Conservation (phyloP, 2,113 vertebrate genomes). For the Mola mola region DNA sequence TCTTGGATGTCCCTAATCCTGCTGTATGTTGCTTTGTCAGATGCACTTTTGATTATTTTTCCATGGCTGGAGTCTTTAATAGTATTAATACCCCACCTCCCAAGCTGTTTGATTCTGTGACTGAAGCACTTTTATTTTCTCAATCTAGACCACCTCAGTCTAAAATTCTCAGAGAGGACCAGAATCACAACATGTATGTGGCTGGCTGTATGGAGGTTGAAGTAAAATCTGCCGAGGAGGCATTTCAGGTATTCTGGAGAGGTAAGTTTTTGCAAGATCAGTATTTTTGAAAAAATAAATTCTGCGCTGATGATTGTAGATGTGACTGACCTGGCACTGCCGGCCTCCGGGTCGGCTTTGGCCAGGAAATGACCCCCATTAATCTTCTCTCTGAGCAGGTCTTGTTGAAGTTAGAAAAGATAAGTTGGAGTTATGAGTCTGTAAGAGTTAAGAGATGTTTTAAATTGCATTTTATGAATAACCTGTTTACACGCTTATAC, state of each 20-base stretch:
- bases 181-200: slow-evolving; percentile 98
- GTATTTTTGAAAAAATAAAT: not conserved
- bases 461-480: not conserved
- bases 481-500: not conserved
- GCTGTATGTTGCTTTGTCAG: slow-evolving; percentile 24
- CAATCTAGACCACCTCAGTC: slow-evolving; percentile 92
- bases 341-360: slow-evolving; percentile 69
- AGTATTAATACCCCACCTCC: not conserved
- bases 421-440: not conserved
- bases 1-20: slow-evolving; percentile 14
- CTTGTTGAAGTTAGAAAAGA: not conserved
- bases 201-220: slow-evolving; percentile 93
- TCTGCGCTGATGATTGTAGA: slow-evolving; percentile 77
- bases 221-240: slow-evolving; percentile 95
- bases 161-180: slow-evolving; percentile 92
- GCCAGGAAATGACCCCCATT: slow-evolving; percentile 74
- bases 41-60: slow-evolving; percentile 7
- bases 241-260: slow-evolving; percentile 96
- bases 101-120: not conserved
- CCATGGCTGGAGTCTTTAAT: slow-evolving; percentile 24
- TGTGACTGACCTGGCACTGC: slow-evolving; percentile 81
- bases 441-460: not conserved
- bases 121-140: slow-evolving; percentile 14
- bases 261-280: slow-evolving; percentile 80
- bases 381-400: slow-evolving; percentile 85